Evolutionary conservation across 2,888 invertebrate species (phyloP), one percentile per base, ranked within the genome.

Genomic region (Lepidonotus clava): DNA sequence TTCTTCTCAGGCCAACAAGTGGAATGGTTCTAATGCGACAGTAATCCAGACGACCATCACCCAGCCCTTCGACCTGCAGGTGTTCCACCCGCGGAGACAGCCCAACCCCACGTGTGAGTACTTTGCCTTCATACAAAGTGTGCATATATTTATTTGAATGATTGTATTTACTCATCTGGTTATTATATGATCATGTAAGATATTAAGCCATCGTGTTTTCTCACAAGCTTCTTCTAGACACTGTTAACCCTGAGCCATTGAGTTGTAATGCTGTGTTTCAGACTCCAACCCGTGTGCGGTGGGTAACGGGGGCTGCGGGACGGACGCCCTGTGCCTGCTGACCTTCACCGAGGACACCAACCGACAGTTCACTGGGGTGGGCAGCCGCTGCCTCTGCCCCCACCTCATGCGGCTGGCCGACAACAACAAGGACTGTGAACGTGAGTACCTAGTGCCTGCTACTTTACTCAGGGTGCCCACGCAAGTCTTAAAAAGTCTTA

Each of bases 1-100:
- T 32, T 84, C 41, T 41, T 90, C 90, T 0, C 90, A 95, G 92
- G 97, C 98, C 41, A 97, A 97, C 95, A 98, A 98, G 95, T 98
- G 97, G 96, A 96, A 96, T 94, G 97, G 95, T 0, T 96, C 96
- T 34, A 96, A 97, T 93, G 96, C 97, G 1, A 95, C 96, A 87
- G 96, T 97, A 24, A 96, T 98, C 90, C 97, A 97, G 93, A 95
- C 97, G 89, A 97, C 97, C 18, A 95, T 97, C 88, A 96, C 97
- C 1, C 98, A 98, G 94, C 98, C 98, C 0, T 98, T 98, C 95
- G 98, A 98, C 93, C 96, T 98, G 89, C 97, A 97, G 94, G 96
- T 98, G 66, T 95, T 97, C 91, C 97, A 97, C 93, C 96, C 97
- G 0, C 96, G 96, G 91, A 95, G 97, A 21, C 97, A 97, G 92